These are phyloP conservation scores for Tetragonisca angustula DNA, from an alignment of 2,888 invertebrate genomes.

Conservation along the genomic window DNA sequence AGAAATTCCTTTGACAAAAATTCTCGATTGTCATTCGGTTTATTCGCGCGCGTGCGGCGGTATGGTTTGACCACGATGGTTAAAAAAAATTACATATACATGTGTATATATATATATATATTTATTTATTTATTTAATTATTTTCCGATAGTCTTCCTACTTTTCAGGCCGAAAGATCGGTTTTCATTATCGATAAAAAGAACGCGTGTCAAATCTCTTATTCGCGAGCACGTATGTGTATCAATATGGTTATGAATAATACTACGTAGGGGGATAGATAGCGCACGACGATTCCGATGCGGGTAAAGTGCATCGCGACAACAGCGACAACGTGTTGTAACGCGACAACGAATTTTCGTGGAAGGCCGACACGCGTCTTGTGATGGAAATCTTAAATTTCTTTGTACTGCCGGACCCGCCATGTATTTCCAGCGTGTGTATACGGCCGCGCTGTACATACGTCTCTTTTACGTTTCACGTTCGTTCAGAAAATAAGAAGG, in stretches of 20 bases:
- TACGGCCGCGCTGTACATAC: conserved; percentile 12
- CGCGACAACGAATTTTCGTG: conserved; percentile 29
- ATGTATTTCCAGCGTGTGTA: conserved; percentile 45
- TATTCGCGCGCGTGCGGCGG: not conserved
- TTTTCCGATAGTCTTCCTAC: not conserved
- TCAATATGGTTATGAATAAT: conserved; percentile 7
- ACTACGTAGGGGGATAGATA: not conserved
- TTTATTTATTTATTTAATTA: not conserved
- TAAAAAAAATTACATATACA: not conserved
- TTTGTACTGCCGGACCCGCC: conserved; percentile 33
- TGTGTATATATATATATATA: not conserved
- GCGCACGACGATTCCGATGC: conserved; percentile 1
- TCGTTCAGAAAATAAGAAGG: not conserved
- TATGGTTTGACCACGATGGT: too few relatives aligned
- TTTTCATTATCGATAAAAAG: conserved; percentile 27
- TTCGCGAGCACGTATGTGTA: not conserved
- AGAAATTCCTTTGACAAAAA: conserved; percentile 60
- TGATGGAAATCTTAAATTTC: conserved; percentile 52
- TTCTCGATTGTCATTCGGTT: conserved; percentile 48
- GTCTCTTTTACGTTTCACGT: conserved; percentile 15
- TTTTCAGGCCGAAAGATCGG: conserved; percentile 24
- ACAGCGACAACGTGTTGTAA: not conserved
- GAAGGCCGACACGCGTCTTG: conserved; percentile 41
- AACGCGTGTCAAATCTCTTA: conserved; percentile 45
- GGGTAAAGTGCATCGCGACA: conserved; percentile 36